These are phyloP conservation scores for Lepidurus arcticus DNA, from an alignment of 1,140 invertebrate genomes.

Conservation along the genomic window DNA sequence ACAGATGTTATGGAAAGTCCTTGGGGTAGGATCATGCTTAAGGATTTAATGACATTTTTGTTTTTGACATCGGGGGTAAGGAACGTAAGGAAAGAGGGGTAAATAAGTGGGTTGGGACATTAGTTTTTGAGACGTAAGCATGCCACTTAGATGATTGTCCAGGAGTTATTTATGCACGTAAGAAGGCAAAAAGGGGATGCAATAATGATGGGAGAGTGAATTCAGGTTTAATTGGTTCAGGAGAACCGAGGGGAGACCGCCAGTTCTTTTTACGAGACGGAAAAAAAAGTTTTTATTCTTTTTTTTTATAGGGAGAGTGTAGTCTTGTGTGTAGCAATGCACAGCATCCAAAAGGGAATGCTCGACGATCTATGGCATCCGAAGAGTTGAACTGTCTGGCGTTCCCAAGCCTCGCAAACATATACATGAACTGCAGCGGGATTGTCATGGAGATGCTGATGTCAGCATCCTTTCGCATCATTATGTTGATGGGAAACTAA, in stretches of 20 bases:
- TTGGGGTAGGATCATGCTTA: background rate
- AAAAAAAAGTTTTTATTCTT: background rate
- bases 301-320: background rate
- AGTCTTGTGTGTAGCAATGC: background rate
- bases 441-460: constrained; percentile 21
- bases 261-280: background rate
- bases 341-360: background rate
- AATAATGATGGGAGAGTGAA: background rate
- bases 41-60: no score
- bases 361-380: background rate
- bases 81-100: no score
- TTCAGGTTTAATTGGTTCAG: constrained; percentile 7
- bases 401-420: background rate
- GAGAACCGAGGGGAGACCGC: background rate
- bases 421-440: constrained; percentile 7
- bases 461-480: constrained; percentile 21
- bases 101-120: no score
- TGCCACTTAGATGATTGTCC: background rate
- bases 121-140: background rate
- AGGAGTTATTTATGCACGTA: background rate
- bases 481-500: constrained; percentile 19
- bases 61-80: no score
- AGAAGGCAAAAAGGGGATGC: background rate
- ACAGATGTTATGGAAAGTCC: background rate
- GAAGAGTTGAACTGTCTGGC: background rate